Evolutionary conservation across 2,113 vertebrate genomes (phyloP).

Genomic region (Pseudopipra pipra): DNA sequence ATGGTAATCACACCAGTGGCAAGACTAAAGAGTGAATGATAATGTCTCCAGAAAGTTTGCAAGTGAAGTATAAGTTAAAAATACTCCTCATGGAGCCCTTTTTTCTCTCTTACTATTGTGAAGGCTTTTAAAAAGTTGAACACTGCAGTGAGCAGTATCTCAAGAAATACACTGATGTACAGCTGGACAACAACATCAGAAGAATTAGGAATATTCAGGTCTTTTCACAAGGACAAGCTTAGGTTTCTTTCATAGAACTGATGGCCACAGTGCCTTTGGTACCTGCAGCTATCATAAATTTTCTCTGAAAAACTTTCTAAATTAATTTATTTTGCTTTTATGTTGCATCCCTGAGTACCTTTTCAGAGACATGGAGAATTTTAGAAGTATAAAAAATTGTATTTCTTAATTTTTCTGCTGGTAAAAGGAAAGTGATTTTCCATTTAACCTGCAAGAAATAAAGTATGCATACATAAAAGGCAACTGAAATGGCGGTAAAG

Average conservation of each 20-base stretch:
- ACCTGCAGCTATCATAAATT: background rate
- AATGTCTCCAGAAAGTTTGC: background rate
- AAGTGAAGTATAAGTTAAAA: background rate
- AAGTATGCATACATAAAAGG: background rate
- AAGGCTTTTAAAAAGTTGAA: background rate
- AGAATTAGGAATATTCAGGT: background rate
- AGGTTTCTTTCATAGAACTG: background rate
- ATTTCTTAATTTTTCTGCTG: background rate
- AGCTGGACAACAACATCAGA: background rate
- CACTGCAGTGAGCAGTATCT: background rate
- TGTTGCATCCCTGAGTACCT: background rate
- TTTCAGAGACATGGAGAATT: background rate
- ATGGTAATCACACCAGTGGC: background rate
- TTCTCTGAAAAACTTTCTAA: background rate
- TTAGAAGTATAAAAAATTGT: background rate
- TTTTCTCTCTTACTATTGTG: background rate
- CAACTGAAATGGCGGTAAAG: background rate
- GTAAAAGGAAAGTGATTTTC: background rate
- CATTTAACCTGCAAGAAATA: background rate
- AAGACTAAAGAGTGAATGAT: background rate
- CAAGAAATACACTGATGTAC: background rate
- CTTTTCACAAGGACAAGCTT: background rate
- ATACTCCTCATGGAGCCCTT: background rate
- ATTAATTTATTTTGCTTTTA: background rate
- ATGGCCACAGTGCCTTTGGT: background rate